Base-by-base conservation (phyloP, 2,113 vertebrate species). In the Strix uralensis region DNA sequence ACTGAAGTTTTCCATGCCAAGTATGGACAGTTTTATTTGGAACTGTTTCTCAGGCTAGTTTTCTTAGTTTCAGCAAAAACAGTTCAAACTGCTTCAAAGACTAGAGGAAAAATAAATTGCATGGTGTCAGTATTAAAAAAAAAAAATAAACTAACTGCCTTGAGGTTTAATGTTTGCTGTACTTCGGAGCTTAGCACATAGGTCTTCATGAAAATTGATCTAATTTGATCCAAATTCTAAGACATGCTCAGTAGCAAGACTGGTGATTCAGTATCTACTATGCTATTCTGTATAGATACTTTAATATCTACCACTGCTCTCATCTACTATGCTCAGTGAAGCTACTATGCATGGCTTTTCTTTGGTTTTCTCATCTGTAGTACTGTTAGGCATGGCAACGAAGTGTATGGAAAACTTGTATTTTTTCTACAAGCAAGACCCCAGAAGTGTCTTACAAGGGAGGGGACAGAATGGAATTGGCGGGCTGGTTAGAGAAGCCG, bases 1-100 rank as follows among this genome's bases (percentile, higher is more conserved):
- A 63, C 65, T 89, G 73, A 92, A 95, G 91, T 95, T 97, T 97
- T 97, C 95, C 94, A 95, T 92, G 96, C 95, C 94, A 94, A 97
- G 97, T 97, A 95, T 90, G 94, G 96, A 95, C 84, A 72, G 59
- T 61, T 93, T 91, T 86, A 61, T 86, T 94, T 95, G 83, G 83
- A 94, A 9, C 61, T 72, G 22, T 73, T 95, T 86, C 73, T 95
- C 84, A 7, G 38, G n/a, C 54, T 85, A 29, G 80, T 94, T 96
- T 94, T 90, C 91, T 77, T 82, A 66, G 58, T 94, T 97, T 89
- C 86, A 80, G 40, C 54, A 87, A 89, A 95, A 95, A 10, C 54
- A 75, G n/a, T 66, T 88, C 36, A 55, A 79, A n/a, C 57, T 91
- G 30, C 36, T 54, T 72, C 16, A 74, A 62, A 52, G 44, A 26